phyloP scores from a whole-genome alignment of 1,140 invertebrate genomes.

The Ostrea denselamellosa region DNA sequence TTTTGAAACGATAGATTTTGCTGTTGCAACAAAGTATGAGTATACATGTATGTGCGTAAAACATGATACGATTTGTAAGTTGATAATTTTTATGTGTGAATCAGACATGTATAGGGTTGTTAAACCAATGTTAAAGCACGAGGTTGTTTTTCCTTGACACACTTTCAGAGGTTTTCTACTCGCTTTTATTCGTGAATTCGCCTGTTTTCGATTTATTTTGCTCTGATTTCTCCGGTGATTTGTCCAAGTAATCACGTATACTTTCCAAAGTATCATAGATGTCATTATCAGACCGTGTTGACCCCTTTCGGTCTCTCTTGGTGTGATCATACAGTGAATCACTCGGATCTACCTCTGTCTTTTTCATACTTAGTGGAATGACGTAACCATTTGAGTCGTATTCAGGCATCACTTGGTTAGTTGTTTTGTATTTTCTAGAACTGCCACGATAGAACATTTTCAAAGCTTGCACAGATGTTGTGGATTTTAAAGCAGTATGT shows the following conservation, averaged over 20 bases:
- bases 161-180: too few species aligned
- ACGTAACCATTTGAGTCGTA: neutral
- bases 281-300: neutral
- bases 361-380: neutral
- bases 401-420: neutral
- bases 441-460: neutral
- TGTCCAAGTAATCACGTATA: neutral
- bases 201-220: too few species aligned
- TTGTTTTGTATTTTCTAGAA: neutral
- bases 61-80: too few species aligned
- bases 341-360: neutral
- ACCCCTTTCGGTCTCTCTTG: neutral
- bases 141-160: too few species aligned
- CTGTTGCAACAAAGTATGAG: too few species aligned
- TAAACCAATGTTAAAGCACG: too few species aligned
- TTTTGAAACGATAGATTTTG: too few species aligned
- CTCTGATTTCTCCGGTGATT: neutral
- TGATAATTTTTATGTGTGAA: too few species aligned
- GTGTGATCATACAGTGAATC: neutral
- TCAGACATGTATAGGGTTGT: too few species aligned
- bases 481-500: neutral
- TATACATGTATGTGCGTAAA: too few species aligned
- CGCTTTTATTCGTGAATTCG: too few species aligned
- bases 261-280: neutral
- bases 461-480: neutral